Evolutionary conservation across 2,797 vertebrate genomes (phyloP).

Genomic region (Hydrophis major): DNA sequence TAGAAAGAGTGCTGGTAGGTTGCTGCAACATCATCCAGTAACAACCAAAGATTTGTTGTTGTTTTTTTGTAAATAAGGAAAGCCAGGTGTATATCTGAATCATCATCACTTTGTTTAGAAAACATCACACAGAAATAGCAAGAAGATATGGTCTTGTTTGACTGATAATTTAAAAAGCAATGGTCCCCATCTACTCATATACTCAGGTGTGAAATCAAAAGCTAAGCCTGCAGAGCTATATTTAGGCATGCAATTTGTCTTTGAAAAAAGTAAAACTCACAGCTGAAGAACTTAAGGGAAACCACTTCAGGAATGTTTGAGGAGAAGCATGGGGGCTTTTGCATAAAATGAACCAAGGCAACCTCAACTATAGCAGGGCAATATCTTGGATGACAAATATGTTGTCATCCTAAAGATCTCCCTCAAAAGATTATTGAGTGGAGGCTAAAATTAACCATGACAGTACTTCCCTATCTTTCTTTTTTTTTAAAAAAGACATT

Average conservation of each 20-base stretch:
- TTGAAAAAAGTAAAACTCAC: neutral
- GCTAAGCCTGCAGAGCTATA: neutral
- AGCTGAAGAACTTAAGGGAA: neutral
- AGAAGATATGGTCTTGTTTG: neutral
- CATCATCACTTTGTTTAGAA: neutral
- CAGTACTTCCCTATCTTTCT: neutral
- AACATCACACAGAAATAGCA: neutral
- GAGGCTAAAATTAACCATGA: neutral
- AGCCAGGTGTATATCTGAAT: neutral
- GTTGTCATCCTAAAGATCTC: neutral
- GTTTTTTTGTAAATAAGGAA: neutral
- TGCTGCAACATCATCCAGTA: neutral
- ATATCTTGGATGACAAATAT: neutral
- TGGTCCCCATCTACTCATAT: neutral
- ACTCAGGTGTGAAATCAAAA: neutral
- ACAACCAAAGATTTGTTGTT: neutral
- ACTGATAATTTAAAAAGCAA: neutral
- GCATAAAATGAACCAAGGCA: neutral
- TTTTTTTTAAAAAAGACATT: neutral
- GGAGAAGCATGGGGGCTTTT: neutral
- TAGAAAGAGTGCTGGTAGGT: neutral
- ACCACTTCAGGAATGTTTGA: neutral
- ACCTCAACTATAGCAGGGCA: neutral
- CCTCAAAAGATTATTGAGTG: neutral
- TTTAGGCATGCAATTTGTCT: neutral